Percentiles rank a stretch among this genome's conserved stretches.
phyloP scores from a whole-genome alignment of 1,140 invertebrate species.

The Aricia agestis region DNA sequence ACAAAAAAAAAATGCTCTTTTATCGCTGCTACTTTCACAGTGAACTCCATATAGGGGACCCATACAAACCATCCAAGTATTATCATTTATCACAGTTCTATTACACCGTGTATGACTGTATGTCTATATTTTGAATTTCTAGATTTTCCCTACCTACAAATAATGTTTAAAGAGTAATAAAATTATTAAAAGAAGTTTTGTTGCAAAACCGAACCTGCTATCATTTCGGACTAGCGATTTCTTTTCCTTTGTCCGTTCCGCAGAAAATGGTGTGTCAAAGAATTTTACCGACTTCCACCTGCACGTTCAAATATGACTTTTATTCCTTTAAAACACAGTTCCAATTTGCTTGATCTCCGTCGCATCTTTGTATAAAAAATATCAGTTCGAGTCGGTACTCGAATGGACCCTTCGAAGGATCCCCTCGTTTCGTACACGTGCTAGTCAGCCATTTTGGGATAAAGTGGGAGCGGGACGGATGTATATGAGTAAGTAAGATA shows the following conservation, averaged over 20 bases:
- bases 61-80: no score
- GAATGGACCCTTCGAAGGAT: slow-evolving; percentile 34
- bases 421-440: slow-evolving; percentile 32
- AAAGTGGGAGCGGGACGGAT: slow-evolving; percentile 28
- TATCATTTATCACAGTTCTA: no score
- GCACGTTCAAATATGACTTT: not conserved
- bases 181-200: no score
- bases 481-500: slow-evolving; percentile 29
- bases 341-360: not conserved
- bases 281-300: not conserved
- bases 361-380: not conserved
- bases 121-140: no score
- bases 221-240: not conserved
- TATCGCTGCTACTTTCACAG: no score
- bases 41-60: no score
- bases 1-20: no score
- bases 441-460: slow-evolving; percentile 56
- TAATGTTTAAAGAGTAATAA: no score
- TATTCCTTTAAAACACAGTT: not conserved
- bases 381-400: slow-evolving; percentile 33
- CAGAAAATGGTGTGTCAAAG: not conserved
- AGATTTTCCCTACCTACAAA: no score
- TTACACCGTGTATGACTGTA: no score
- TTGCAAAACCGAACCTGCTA: not conserved
- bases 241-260: not conserved